Base-by-base conservation (phyloP, 2,797 vertebrate species). In the Tapera naevia region DNA sequence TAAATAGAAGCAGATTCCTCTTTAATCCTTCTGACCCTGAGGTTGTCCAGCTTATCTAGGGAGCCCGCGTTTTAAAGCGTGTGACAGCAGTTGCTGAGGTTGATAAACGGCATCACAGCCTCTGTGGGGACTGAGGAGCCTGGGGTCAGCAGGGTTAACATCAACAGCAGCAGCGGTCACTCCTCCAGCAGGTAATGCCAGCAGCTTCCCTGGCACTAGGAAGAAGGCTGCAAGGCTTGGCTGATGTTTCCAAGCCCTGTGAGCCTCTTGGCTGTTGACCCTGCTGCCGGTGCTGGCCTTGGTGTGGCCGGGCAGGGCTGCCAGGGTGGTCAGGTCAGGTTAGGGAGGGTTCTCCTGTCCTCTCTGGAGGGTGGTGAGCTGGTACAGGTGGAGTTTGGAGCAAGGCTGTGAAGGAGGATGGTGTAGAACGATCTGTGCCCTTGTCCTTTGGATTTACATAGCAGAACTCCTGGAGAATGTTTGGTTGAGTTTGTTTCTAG, bases 1-100 rank as follows among this genome's bases (percentile, higher is more conserved):
- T 41, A 56, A 51, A 48, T 17, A 85, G 58, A 62, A 24, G 43
- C 71, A 80, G 86, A 92, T 89, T 71, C 67, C 71, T 82, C 74
- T 73, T 17, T 70, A 57, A 80, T 82, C 81, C 39, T 66, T 13
- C 60, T 78, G 84, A 80, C 75, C 81, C 75, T 8, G 64, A 73
- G 78, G 75, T 32, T 85, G 28, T 37, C 56, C 71, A 64, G 2
- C n/a, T 76, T 58, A 18, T 4, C 84, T 39, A 11, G 39, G 0
- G 21, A 86, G 64, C 39, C 54, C 79, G 32, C 53, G 3, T 79
- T 74, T 86, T 33, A 15, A 33, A n/a, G 76, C 16, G 37, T 12
- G 60, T 58, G 92, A 70, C 74, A 54, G 83, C 69, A 37, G 2
- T 90, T 69, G 12, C 28, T 3, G 75, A 25, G 61, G 13, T 18